Evolutionary conservation across 2,888 invertebrate species (phyloP).

Genomic region (Meliscaeva auricollis): DNA sequence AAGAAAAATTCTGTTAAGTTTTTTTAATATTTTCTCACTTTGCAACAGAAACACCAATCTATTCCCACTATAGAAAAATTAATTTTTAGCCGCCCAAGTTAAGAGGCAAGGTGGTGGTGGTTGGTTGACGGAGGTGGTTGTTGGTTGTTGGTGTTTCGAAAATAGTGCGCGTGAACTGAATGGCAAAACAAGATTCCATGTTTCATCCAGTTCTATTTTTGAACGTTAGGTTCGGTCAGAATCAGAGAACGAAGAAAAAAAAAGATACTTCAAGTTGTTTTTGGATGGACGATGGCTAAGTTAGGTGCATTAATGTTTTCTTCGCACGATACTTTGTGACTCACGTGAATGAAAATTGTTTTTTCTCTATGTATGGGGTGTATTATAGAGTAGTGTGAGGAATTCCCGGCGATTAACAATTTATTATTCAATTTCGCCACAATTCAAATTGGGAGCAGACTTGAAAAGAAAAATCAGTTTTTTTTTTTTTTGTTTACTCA

Average conservation of each 20-base stretch:
- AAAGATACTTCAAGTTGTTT: constrained; percentile 17
- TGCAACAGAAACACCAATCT: constrained; percentile 30
- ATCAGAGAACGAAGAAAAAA: too few relatives aligned
- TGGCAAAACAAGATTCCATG: constrained; percentile 33
- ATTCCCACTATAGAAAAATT: constrained; percentile 39
- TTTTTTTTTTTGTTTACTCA: constrained; percentile 39
- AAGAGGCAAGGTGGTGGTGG: constrained; percentile 24
- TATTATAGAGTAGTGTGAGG: constrained; percentile 9
- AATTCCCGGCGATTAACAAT: constrained; percentile 64
- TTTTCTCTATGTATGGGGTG: neutral
- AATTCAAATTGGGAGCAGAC: constrained; percentile 37
- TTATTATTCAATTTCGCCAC: constrained; percentile 72
- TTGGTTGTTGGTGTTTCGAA: constrained; percentile 46
- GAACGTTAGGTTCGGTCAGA: constrained; percentile 44
- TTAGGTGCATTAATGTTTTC: constrained; percentile 29
- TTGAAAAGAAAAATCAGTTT: constrained; percentile 34
- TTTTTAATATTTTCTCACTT: constrained; percentile 50
- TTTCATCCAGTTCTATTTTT: constrained; percentile 65
- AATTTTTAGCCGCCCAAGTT: constrained; percentile 32
- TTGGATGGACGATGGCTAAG: neutral
- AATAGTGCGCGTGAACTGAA: constrained; percentile 58
- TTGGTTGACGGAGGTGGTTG: constrained; percentile 28
- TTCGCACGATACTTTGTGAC: constrained; percentile 42
- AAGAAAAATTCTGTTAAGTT: constrained; percentile 73
- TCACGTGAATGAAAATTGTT: constrained; percentile 60